Evolutionary conservation across 1,140 invertebrate genomes (phyloP).

Genomic region (Danaus melanippus): DNA sequence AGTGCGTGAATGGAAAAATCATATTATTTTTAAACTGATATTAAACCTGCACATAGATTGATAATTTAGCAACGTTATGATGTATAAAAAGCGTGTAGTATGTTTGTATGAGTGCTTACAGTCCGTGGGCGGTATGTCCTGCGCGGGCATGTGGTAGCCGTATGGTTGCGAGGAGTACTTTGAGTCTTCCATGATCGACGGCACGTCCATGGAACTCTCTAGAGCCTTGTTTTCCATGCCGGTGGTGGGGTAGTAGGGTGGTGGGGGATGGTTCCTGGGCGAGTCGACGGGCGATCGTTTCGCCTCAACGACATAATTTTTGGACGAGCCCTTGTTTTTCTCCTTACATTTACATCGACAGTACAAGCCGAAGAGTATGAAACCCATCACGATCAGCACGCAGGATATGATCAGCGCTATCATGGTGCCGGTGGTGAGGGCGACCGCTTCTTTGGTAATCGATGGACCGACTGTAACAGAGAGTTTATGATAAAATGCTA

Average conservation of each 20-base stretch:
- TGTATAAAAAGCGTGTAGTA: background rate
- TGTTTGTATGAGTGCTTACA: slow-evolving; percentile 75
- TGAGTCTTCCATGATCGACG: slow-evolving; percentile 84
- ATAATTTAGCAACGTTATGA: background rate
- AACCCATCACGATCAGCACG: slow-evolving; percentile 84
- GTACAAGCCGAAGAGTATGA: slow-evolving; percentile 85
- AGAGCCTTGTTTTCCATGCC: slow-evolving; percentile 93
- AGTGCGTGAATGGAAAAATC: slow-evolving; percentile 48
- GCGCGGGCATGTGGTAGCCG: slow-evolving; percentile 78
- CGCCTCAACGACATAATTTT: slow-evolving; percentile 92
- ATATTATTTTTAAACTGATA: slow-evolving; percentile 5
- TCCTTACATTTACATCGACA: slow-evolving; percentile 89
- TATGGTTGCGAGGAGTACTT: slow-evolving; percentile 83
- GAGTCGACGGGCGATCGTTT: slow-evolving; percentile 84
- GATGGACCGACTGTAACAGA: slow-evolving; percentile 80
- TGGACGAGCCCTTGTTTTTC: slow-evolving; percentile 84
- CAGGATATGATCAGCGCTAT: slow-evolving; percentile 87
- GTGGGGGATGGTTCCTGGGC: slow-evolving; percentile 85
- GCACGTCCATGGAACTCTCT: slow-evolving; percentile 88
- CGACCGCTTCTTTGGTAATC: slow-evolving; percentile 83
- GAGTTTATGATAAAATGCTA: background rate
- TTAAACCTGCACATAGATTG: too few relatives aligned
- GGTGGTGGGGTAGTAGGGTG: slow-evolving; percentile 87
- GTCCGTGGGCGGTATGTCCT: slow-evolving; percentile 82
- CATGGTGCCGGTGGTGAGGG: slow-evolving; percentile 82